Evolutionary conservation across 2,797 vertebrate species (phyloP).

Genomic region (Bradypodion pumilum): DNA sequence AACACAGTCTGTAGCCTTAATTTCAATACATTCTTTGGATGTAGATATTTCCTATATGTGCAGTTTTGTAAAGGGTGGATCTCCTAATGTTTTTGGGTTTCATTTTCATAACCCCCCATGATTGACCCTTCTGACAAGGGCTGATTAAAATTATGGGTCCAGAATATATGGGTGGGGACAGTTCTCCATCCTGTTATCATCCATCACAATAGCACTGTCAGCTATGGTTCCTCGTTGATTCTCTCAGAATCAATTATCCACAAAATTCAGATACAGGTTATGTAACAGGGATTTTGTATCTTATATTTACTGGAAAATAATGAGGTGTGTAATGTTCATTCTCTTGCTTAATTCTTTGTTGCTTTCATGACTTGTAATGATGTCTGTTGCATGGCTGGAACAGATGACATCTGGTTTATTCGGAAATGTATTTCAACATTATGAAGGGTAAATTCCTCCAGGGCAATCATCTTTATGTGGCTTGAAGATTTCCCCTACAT

Average conservation of each 20-base stretch:
- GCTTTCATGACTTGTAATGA: neutral
- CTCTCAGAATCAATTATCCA: neutral
- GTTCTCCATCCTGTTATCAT: neutral
- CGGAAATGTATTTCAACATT: neutral
- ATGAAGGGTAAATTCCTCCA: neutral
- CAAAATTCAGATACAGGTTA: neutral
- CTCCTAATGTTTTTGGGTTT: neutral
- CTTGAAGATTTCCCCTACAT: neutral
- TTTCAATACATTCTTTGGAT: neutral
- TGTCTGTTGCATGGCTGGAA: too few relatives aligned
- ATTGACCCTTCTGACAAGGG: neutral
- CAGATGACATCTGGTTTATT: neutral
- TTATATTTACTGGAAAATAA: neutral
- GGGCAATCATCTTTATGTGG: neutral
- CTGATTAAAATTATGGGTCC: neutral
- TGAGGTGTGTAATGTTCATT: neutral
- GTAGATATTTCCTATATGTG: neutral
- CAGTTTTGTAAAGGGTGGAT: neutral
- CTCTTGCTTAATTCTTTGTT: neutral
- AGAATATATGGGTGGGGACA: neutral
- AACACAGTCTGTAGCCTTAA: neutral
- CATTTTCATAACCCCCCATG: neutral
- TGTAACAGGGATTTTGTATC: neutral
- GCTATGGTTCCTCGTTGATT: neutral
- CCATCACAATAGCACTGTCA: neutral